phyloP scores from a whole-genome alignment of 92 coral and sea anemone genomes.

The Porites cylindrica region DNA sequence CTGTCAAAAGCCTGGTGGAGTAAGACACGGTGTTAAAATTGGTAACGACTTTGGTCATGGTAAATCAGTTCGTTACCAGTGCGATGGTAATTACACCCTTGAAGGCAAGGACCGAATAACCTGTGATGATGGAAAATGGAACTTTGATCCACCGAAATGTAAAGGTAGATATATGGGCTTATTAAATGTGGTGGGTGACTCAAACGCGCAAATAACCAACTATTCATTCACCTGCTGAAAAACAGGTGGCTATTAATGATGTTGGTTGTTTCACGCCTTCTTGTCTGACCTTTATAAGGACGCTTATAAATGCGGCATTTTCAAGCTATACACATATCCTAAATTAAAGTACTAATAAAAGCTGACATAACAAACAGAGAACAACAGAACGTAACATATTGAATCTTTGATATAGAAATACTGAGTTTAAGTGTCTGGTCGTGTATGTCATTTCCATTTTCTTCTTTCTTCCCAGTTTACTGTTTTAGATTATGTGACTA shows the following conservation, averaged over 20 bases:
- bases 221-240: too few species aligned
- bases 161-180: slow-evolving; percentile 5
- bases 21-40: not conserved
- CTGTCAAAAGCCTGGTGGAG: slow-evolving; percentile 2
- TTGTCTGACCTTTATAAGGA: too few species aligned
- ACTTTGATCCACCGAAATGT: slow-evolving; percentile 51
- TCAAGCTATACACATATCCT: too few species aligned
- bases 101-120: slow-evolving; percentile 44
- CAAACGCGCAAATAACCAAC: too few species aligned
- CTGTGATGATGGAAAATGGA: slow-evolving; percentile 81
- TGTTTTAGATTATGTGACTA: not conserved
- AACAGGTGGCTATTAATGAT: too few species aligned
- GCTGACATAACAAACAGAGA: too few species aligned
- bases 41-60: slow-evolving; percentile 11
- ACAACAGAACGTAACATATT: too few species aligned
- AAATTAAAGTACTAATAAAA: too few species aligned
- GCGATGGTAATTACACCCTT: slow-evolving; percentile 51
- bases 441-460: not conserved
- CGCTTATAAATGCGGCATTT: too few species aligned
- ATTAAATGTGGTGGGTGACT: too few species aligned
- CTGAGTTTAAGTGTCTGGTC: not conserved
- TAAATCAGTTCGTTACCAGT: slow-evolving; percentile 34
- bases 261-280: too few species aligned
- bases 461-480: not conserved
- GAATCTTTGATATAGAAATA: too few species aligned